phyloP scores from a whole-genome alignment of 2,888 invertebrate species.

The Cyrtodaria siliqua region DNA sequence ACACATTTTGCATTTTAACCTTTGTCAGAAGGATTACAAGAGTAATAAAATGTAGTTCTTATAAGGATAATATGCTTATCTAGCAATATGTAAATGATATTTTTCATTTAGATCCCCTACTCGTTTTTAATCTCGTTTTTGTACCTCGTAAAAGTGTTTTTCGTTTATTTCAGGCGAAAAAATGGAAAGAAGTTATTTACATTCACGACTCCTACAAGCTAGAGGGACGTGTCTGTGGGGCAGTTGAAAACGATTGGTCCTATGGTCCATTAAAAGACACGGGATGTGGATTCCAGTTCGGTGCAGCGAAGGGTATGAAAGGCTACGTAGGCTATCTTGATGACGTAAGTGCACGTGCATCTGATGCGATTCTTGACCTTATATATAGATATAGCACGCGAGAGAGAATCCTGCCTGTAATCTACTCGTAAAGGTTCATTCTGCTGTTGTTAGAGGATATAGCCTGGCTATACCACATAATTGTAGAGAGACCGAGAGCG shows the following conservation, averaged over 20 bases:
- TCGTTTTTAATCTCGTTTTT: no score
- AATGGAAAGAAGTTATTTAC: conserved; percentile 49
- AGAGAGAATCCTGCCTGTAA: background rate
- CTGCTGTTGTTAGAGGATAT: no score
- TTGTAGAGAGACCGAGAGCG: no score
- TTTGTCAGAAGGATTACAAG: no score
- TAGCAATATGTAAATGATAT: no score
- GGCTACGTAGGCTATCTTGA: conserved; percentile 48
- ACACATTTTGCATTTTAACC: no score
- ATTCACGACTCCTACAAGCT: conserved; percentile 45
- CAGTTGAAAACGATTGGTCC: conserved; percentile 40
- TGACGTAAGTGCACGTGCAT: conserved; percentile 43
- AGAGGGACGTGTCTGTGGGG: conserved; percentile 56
- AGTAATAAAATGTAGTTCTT: no score
- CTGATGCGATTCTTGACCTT: background rate
- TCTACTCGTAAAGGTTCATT: background rate
- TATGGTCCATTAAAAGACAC: conserved; percentile 41
- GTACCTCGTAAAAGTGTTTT: no score
- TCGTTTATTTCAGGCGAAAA: conserved; percentile 37
- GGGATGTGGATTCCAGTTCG: conserved; percentile 53
- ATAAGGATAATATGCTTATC: no score
- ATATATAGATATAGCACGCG: background rate
- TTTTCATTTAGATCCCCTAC: no score
- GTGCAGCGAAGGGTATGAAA: conserved; percentile 1
- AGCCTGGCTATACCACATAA: no score